Conservation (phyloP, 2,113 vertebrate species). For the Nothobranchius kuhntae region DNA sequence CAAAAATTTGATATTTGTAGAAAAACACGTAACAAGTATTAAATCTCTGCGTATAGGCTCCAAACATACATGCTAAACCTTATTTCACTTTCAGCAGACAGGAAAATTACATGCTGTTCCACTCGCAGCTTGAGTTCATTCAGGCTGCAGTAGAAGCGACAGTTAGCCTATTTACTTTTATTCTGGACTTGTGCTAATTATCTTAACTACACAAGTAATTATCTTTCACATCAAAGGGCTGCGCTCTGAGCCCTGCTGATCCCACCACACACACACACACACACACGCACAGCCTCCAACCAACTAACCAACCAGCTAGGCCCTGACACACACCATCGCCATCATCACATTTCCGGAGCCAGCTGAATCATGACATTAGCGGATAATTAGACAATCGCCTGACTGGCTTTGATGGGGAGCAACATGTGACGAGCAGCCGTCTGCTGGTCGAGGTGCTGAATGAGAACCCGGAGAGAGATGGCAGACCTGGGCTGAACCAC, state of each 20-base stretch:
- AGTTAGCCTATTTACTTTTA: conserved; percentile 70
- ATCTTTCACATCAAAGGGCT: conserved; percentile 83
- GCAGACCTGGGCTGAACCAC: conserved; percentile 12
- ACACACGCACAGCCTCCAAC: background rate
- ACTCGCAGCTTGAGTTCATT: conserved; percentile 43
- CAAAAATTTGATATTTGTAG: background rate
- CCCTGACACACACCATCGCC: conserved; percentile 16
- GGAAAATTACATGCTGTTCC: conserved; percentile 34
- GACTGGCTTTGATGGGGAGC: conserved; percentile 47
- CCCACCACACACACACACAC: conserved; percentile 9
- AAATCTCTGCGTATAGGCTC: background rate
- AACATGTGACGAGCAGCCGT: conserved; percentile 38
- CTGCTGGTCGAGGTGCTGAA: conserved; percentile 1
- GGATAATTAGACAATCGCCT: conserved; percentile 67
- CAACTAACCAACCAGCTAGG: too few relatives aligned
- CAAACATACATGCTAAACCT: conserved; percentile 14
- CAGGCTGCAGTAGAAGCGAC: conserved; percentile 50
- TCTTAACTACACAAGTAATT: conserved; percentile 82
- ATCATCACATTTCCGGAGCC: conserved; percentile 48
- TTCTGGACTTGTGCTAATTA: conserved; percentile 76
- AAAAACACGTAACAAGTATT: background rate
- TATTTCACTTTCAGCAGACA: conserved; percentile 21
- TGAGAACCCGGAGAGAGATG: conserved; percentile 7
- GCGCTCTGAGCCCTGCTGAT: conserved; percentile 67
- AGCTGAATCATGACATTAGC: conserved; percentile 70